Evolutionary conservation across 2,888 invertebrate genomes (phyloP), one percentile per base, ranked within the genome.

Genomic region (Peribatodes rhomboidaria): DNA sequence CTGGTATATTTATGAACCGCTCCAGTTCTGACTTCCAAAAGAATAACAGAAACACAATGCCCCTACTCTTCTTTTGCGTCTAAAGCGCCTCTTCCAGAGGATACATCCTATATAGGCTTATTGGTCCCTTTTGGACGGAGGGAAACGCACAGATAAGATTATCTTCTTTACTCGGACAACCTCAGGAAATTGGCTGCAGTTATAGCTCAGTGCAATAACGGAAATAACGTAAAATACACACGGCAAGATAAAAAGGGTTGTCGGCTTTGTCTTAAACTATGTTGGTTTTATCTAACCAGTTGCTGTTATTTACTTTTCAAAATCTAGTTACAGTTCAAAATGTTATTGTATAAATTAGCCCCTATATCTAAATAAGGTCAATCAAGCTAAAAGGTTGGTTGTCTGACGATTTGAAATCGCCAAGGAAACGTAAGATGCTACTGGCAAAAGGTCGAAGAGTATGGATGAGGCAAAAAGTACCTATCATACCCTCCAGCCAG

Each of bases 81-180:
- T 50, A 57, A 56, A 55, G 52, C 44, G 18, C 53, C 41, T 53
- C 14, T 49, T 49, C 37, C 22, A 46, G 50, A 59, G 59, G 33
- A 52, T 53, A 67, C 53, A 64, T 61, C 64, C 69, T 69, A 59
- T 69, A 58, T 61, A 64, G 52, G 58, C 58, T 66, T 67, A 66
- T 67, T 64, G 61, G 56, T 61, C 64, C 66, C 61, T 61, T 46
- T 56, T 56, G 33, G 63, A 56, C 61, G 53, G 56, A 61, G 41
- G 53, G 56, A 66, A 65, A 54, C 49, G 41, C 60, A 55, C 39
- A 56, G 56, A 65, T 65, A 65, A 57, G 65, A 53, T 61, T 56
- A 65, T 65, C 65, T 56, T 44, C 47, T 39, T 50, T 41, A 37
- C 50, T 41, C 39, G 44, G 50, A 59, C 55, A 64, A 65, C 52